Evolutionary conservation across 2,888 invertebrate genomes (phyloP).

Genomic region (Spisula solida): DNA sequence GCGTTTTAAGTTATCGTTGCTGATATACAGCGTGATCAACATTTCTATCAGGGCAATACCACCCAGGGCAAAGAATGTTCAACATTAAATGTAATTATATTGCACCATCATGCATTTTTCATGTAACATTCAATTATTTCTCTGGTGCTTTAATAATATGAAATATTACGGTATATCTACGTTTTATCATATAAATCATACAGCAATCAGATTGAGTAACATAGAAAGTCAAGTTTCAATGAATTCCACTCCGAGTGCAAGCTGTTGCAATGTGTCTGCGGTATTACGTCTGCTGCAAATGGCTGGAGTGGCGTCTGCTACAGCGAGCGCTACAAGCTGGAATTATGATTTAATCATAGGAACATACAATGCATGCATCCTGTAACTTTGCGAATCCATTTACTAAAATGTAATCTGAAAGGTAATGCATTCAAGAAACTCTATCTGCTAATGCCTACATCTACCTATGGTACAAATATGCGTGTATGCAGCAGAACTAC

Average conservation of each 20-base stretch:
- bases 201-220: neutral
- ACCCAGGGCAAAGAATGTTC: too few relatives aligned
- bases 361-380: constrained; percentile 6
- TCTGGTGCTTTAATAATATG: too few relatives aligned
- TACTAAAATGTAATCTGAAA: neutral
- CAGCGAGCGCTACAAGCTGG: neutral
- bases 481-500: neutral
- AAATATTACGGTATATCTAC: too few relatives aligned
- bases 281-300: neutral
- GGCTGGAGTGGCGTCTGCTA: neutral
- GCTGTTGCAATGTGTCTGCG: neutral
- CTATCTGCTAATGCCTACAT: neutral
- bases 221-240: neutral
- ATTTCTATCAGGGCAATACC: too few relatives aligned
- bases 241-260: neutral
- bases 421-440: neutral
- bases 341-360: neutral
- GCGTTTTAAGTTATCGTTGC: too few relatives aligned
- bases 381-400: neutral
- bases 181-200: neutral
- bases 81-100: too few relatives aligned
- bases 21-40: too few relatives aligned
- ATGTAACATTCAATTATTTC: too few relatives aligned
- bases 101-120: too few relatives aligned
- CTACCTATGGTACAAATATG: neutral